These are phyloP conservation scores for Blastobasis adustella DNA, from an alignment of 2,888 invertebrate species.

Conservation along the genomic window DNA sequence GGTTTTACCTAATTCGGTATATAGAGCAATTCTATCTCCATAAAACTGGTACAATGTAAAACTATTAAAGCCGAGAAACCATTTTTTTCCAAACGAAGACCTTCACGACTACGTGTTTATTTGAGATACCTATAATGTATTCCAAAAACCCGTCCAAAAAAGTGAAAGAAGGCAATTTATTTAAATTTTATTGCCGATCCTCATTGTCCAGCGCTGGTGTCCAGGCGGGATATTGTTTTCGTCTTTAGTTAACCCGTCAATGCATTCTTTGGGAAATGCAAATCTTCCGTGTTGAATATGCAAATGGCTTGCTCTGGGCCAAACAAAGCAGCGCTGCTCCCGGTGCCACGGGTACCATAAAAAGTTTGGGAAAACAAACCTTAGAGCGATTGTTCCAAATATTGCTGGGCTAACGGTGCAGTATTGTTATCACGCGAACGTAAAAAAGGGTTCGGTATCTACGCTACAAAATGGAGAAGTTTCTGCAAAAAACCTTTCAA, in stretches of 20 bases:
- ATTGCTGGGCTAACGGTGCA: conserved; percentile 49
- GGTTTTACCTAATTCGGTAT: too few relatives aligned
- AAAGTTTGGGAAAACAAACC: conserved; percentile 54
- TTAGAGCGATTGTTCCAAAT: conserved; percentile 51
- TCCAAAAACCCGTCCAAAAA: neutral
- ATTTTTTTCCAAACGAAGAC: too few relatives aligned
- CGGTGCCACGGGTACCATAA: conserved; percentile 45
- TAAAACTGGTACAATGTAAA: too few relatives aligned
- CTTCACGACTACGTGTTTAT: too few relatives aligned
- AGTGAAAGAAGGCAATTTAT: neutral
- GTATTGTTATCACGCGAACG: conserved; percentile 17
- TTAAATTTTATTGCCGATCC: conserved; percentile 24
- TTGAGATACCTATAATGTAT: too few relatives aligned
- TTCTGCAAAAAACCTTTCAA: conserved; percentile 61
- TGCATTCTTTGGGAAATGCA: conserved; percentile 48
- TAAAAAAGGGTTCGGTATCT: conserved; percentile 59
- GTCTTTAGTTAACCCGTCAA: conserved; percentile 31
- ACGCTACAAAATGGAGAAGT: conserved; percentile 28
- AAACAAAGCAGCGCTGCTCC: conserved; percentile 43
- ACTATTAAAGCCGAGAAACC: too few relatives aligned
- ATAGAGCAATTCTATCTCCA: too few relatives aligned
- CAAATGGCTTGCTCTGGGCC: conserved; percentile 50
- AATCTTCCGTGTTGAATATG: conserved; percentile 57
- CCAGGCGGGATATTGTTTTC: too few relatives aligned
- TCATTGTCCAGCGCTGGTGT: conserved; percentile 24